phyloP scores from a whole-genome alignment of 2,113 vertebrate species.

The Rhabdornis inornatus region DNA sequence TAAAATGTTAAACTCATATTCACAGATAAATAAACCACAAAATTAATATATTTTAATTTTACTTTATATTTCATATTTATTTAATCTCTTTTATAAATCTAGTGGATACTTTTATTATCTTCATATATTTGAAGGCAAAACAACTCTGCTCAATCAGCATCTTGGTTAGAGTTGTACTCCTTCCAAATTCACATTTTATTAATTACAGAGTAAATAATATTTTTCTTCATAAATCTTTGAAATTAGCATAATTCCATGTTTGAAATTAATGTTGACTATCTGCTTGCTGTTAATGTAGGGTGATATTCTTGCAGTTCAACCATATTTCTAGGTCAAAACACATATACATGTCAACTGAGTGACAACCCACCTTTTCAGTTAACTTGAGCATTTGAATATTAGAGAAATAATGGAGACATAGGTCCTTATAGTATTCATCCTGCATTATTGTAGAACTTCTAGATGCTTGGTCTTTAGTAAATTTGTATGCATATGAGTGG shows the following conservation, averaged over 20 bases:
- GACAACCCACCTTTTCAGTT: neutral
- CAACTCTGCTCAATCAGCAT: neutral
- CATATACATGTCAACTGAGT: rapidly evolving
- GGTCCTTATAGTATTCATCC: neutral
- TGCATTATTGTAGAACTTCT: neutral
- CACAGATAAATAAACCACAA: neutral
- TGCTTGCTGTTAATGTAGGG: neutral
- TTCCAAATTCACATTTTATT: neutral
- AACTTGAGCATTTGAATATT: neutral
- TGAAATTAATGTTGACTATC: neutral
- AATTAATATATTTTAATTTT: neutral
- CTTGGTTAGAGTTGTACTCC: neutral
- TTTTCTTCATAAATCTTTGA: neutral
- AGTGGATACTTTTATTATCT: neutral
- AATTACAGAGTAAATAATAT: neutral
- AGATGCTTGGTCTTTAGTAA: neutral
- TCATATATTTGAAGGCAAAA: neutral
- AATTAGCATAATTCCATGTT: neutral
- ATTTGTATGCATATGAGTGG: neutral
- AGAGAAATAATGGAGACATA: neutral
- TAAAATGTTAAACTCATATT: neutral
- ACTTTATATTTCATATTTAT: neutral
- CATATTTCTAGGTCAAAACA: neutral
- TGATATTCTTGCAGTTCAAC: neutral
- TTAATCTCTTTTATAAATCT: neutral